Base-by-base conservation (phyloP, 2,888 invertebrate species). In the Lottia scabra region DNA sequence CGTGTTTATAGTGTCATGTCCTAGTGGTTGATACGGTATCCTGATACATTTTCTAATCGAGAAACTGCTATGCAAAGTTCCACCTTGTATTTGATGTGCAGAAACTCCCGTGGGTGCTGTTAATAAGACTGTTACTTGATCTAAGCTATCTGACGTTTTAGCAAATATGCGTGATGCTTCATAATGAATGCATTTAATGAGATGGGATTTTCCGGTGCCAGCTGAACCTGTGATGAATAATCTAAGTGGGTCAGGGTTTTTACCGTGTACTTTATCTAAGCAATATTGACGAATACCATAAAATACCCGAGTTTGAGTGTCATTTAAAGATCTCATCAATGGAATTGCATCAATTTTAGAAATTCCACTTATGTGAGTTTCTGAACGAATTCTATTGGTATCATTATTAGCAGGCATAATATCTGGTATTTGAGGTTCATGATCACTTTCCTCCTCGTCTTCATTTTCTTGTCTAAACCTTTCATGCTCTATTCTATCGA, bases 271-370 rank as follows among this genome's bases (percentile, higher is more conserved):
- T 23, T 43, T 62, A 0, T 72, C 45, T 38, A 62, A 10, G 44
- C 71, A 72, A 68, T 68, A 74, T 30, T 71, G 26, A 16, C 74
- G 63, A 26, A 72, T 45, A 16, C 56, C 16, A 44, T 72, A 68
- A 63, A 74, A 74, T 16, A 74, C 30, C 2, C 68, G 2, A 16
- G 26, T n/a, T 30, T 74, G 74, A 62, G 68, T 48, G 10, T 30
- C 19, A 30, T 66, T 72, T 44, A 74, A 68, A 26, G 68, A 68
- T n/a, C 56, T 19, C 62, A 68, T 45, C 12, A 68, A 26, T 10
- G 46, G 46, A 30, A 27, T 6, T 1, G 62, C 62, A 48, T 56
- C 48, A 23, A 6, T 8, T 10, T 30, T 5, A 1, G 19, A 46
- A 15, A 46, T 46, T 15, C 12, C 46, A 2, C 13, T 15, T 46